Conservation (phyloP, 2,113 vertebrate species). For the Saguinus imperator region DNA sequence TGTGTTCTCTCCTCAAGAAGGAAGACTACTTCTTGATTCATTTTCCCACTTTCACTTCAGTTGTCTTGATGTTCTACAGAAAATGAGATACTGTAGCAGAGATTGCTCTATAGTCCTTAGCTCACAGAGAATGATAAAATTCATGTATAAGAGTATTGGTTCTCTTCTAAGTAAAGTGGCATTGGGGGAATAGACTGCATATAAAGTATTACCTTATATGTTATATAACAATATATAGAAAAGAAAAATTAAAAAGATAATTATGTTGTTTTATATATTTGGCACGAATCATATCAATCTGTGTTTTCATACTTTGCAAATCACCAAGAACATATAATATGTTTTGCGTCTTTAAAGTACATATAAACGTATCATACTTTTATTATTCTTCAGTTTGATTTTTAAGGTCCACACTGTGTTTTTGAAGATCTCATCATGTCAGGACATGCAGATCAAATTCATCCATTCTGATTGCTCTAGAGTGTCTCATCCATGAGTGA, state of each 20-base stretch:
- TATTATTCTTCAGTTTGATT: not conserved
- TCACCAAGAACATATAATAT: not conserved
- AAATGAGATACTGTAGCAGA: not conserved
- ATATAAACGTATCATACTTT: not conserved
- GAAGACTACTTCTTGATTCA: not conserved
- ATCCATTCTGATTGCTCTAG: not conserved
- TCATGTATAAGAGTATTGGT: not conserved
- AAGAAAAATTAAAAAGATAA: not conserved
- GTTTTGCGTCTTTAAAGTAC: not conserved
- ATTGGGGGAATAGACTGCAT: no score
- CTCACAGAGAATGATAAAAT: not conserved
- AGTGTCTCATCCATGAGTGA: fast-evolving
- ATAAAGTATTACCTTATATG: not conserved
- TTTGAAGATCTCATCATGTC: not conserved
- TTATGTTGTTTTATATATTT: not conserved
- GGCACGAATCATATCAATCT: not conserved
- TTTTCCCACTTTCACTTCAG: not conserved
- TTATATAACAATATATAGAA: not conserved
- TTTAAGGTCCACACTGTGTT: not conserved
- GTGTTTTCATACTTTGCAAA: not conserved
- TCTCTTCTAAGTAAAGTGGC: not conserved
- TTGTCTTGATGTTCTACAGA: not conserved
- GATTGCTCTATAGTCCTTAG: not conserved
- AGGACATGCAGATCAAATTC: not conserved
- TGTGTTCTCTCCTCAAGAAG: not conserved